Evolutionary conservation across 1,140 invertebrate genomes (phyloP).

Genomic region (Tetramorium parvispinum): DNA sequence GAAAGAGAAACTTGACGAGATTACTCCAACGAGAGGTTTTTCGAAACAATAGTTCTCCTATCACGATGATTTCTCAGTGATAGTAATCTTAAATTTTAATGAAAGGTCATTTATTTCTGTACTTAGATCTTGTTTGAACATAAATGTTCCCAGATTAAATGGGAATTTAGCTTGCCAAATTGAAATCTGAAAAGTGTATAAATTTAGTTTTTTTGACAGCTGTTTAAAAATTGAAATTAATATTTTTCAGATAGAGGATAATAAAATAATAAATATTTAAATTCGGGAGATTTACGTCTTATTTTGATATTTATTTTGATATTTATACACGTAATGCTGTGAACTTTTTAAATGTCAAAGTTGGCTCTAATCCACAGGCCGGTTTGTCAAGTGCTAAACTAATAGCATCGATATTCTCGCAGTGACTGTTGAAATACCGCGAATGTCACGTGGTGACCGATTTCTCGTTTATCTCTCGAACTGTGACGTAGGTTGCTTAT

Average conservation of each 20-base stretch:
- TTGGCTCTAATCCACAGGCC: background rate
- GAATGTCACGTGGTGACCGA: constrained; percentile 35
- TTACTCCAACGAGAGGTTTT: background rate
- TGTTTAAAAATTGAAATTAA: background rate
- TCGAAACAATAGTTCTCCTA: background rate
- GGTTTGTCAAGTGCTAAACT: constrained; percentile 34
- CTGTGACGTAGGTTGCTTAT: constrained; percentile 20
- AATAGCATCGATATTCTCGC: constrained; percentile 41
- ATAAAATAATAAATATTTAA: background rate
- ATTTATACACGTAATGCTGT: background rate
- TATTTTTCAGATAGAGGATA: background rate
- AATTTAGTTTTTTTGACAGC: background rate
- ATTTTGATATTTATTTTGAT: background rate
- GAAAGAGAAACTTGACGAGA: background rate
- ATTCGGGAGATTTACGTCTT: background rate
- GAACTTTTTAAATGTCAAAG: constrained; percentile 54
- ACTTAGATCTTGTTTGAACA: background rate
- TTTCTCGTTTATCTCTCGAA: constrained; percentile 44
- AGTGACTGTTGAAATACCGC: constrained; percentile 4
- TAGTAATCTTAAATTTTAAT: constrained; percentile 15
- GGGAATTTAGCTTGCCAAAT: background rate
- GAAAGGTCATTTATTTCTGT: background rate
- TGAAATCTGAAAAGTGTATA: background rate
- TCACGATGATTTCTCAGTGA: background rate
- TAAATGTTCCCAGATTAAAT: background rate